Conservation (phyloP, 2,113 vertebrate species). For the Diphyllodes magnificus region DNA sequence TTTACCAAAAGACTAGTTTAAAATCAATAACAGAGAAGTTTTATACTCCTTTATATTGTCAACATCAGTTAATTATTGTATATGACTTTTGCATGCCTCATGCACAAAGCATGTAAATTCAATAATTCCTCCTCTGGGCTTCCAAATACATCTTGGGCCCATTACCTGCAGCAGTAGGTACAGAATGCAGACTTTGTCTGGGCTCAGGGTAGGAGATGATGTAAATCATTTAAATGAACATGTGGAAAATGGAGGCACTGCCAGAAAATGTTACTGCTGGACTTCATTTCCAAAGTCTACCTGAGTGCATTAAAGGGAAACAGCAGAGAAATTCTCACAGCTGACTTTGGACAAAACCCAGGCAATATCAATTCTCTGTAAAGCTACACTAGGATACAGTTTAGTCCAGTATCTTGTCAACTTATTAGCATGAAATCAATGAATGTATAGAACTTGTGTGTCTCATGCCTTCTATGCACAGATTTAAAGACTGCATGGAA, state of each 20-base stretch:
- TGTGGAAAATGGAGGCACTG: not conserved
- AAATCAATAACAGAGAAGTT: not conserved
- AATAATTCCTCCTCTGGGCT: not conserved
- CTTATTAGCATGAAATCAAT: not conserved
- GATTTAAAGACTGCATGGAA: not conserved
- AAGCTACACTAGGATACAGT: not conserved
- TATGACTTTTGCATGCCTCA: not conserved
- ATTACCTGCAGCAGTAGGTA: not conserved
- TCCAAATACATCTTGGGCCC: not conserved
- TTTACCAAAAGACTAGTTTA: not conserved
- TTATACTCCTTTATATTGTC: not conserved
- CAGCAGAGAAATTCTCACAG: not conserved
- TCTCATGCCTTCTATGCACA: not conserved
- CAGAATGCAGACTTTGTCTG: not conserved
- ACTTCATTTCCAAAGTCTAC: not conserved
- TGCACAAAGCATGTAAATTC: not conserved
- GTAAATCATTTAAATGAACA: constrained; percentile 36
- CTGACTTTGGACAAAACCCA: not conserved
- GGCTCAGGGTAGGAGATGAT: not conserved
- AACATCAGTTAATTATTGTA: not conserved
- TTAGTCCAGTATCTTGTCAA: not conserved
- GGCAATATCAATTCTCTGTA: not conserved
- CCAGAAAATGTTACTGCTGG: not conserved
- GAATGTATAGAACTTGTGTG: not conserved
- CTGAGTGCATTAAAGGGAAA: not conserved